These are phyloP conservation scores for Anagrus nilaparvatae DNA, from an alignment of 1,140 invertebrate genomes.

Conservation along the genomic window DNA sequence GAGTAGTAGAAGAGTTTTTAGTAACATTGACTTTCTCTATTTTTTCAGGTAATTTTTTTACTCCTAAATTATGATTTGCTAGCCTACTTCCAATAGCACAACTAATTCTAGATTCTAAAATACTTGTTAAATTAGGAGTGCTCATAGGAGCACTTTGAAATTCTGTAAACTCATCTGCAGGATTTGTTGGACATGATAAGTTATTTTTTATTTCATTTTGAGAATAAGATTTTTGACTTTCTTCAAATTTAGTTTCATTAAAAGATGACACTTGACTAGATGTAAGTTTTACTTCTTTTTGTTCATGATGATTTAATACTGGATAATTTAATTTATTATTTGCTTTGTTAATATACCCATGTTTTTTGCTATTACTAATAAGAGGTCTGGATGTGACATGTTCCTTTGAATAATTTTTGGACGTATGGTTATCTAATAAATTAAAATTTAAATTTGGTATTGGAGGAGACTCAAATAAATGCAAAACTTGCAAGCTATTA, in stretches of 20 bases:
- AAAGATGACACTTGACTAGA: background rate
- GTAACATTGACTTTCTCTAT: constrained; percentile 23
- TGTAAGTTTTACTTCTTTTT: constrained; percentile 9
- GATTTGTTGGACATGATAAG: constrained; percentile 19
- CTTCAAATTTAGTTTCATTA: constrained; percentile 2
- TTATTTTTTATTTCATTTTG: constrained; percentile 11
- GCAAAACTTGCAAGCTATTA: constrained; percentile 42
- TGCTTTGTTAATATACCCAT: background rate
- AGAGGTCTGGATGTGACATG: constrained; percentile 3
- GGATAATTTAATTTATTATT: background rate
- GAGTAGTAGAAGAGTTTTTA: constrained; percentile 20
- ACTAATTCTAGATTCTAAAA: constrained; percentile 34
- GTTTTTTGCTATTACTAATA: constrained; percentile 4
- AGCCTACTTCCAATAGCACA: constrained; percentile 42
- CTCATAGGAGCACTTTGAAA: constrained; percentile 45
- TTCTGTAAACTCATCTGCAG: constrained; percentile 48
- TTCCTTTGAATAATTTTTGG: constrained; percentile 16
- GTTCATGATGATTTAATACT: constrained; percentile 2
- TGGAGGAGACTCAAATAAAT: constrained; percentile 43
- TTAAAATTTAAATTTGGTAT: constrained; percentile 42
- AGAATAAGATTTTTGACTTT: background rate
- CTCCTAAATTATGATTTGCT: constrained; percentile 44
- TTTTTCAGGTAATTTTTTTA: constrained; percentile 33
- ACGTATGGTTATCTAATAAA: constrained; percentile 16
- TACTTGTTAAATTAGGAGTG: constrained; percentile 22